These are phyloP conservation scores for Periplaneta americana DNA, from an alignment of 1,140 invertebrate genomes.

Conservation along the genomic window DNA sequence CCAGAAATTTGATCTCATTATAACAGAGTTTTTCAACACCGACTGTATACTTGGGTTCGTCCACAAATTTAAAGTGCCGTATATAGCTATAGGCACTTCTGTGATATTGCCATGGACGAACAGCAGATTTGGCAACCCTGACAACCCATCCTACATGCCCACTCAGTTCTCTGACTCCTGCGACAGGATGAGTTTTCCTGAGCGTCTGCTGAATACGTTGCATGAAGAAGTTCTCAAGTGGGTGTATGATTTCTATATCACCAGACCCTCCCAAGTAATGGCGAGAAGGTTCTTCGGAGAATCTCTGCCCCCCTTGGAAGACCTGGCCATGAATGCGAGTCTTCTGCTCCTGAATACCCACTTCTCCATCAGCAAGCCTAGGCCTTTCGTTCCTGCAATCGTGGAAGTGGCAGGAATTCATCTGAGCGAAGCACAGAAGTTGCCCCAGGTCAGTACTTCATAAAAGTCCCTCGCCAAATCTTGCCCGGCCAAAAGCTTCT, in stretches of 20 bases:
- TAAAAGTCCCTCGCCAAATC: no score
- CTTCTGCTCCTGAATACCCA: constrained; percentile 28
- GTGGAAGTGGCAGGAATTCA: constrained; percentile 29
- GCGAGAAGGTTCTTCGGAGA: constrained; percentile 3
- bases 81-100: constrained; percentile 9
- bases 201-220: constrained; percentile 40
- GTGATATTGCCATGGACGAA: constrained; percentile 4
- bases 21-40: constrained; percentile 22
- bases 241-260: no score
- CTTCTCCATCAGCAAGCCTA: constrained; percentile 24
- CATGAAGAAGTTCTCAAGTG: no score
- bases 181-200: constrained; percentile 44
- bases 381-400: constrained; percentile 28
- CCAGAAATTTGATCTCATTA: constrained; percentile 24
- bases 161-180: constrained; percentile 24
- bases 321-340: constrained; percentile 21
- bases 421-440: constrained; percentile 15
- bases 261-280: no score
- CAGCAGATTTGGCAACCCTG: constrained; percentile 21
- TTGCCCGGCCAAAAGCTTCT: no score
- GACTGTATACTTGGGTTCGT: constrained; percentile 24
- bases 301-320: constrained; percentile 17
- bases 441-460: constrained; percentile 24
- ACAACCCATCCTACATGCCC: constrained; percentile 31
- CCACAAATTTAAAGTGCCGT: constrained; percentile 20